phyloP scores from a whole-genome alignment of 2,888 invertebrate species.

The Dugesia japonica region DNA sequence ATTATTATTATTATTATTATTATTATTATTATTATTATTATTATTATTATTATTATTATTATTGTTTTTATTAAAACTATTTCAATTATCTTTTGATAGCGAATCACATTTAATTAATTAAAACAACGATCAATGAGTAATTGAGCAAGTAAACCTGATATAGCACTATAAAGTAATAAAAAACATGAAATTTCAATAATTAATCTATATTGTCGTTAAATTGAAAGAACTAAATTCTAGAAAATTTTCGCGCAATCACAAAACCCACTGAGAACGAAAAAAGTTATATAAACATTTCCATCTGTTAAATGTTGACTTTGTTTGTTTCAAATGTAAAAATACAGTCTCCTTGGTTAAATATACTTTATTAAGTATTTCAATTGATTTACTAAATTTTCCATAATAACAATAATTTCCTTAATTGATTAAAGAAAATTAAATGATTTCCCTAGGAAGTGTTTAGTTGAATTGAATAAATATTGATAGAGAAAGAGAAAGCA shows the following conservation, averaged over 20 bases:
- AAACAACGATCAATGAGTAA: not conserved
- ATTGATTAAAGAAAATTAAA: no score
- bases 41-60: no score
- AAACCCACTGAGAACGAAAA: constrained; percentile 6
- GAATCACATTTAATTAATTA: no score
- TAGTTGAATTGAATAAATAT: no score
- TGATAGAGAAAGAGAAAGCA: no score
- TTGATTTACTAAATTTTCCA: no score
- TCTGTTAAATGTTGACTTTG: constrained; percentile 2
- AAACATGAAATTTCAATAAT: not conserved
- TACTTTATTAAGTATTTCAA: not conserved
- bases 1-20: no score
- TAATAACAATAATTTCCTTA: no score
- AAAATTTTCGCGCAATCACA: not conserved
- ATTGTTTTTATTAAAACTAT: no score
- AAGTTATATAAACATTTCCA: constrained; percentile 2
- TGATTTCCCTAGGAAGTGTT: no score
- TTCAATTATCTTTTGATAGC: not conserved
- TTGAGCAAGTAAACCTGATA: not conserved
- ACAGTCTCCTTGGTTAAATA: not conserved
- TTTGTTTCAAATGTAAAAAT: not conserved
- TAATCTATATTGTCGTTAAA: not conserved
- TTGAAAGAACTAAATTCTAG: not conserved
- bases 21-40: no score
- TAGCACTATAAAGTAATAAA: not conserved